Conservation (phyloP, 2,113 vertebrate species). For the Embiotoca jacksoni region DNA sequence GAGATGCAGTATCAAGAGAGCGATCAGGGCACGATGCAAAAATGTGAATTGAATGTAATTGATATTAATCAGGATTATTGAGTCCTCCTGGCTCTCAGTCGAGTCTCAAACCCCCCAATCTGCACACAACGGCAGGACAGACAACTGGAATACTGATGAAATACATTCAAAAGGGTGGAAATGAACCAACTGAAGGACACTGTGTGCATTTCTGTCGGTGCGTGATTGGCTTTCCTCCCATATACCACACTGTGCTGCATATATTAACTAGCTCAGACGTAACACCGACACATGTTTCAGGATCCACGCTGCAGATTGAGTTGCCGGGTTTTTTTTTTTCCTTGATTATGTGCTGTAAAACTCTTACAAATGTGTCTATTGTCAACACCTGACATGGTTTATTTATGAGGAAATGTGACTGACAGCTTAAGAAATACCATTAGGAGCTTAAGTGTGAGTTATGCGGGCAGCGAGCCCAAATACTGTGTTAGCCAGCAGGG, state of each 20-base stretch:
- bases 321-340: background rate
- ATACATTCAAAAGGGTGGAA: conserved; percentile 19
- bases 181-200: conserved; percentile 32
- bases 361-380: background rate
- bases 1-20: background rate
- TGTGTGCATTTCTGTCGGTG: conserved; percentile 14
- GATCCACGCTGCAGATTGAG: background rate
- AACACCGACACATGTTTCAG: background rate
- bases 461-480: conserved; percentile 39
- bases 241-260: background rate
- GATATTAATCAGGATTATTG: conserved; percentile 45
- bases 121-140: conserved; percentile 22
- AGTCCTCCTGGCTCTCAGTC: conserved; percentile 13
- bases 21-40: conserved; percentile 24
- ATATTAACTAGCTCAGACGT: conserved; percentile 4
- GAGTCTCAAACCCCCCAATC: conserved; percentile 30
- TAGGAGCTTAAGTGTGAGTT: conserved; percentile 16
- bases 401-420: conserved; percentile 25
- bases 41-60: conserved; percentile 41
- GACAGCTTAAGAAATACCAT: conserved; percentile 25
- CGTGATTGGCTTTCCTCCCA: background rate
- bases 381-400: conserved; percentile 12
- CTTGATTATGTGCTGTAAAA: conserved; percentile 10
- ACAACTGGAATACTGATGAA: conserved; percentile 45
- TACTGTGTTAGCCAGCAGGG: background rate